A percentile compares a stretch with the other conserved stretches of the same genome.
phyloP scores from a whole-genome alignment of 2,113 vertebrate species.

The Cyprinus carpio region DNA sequence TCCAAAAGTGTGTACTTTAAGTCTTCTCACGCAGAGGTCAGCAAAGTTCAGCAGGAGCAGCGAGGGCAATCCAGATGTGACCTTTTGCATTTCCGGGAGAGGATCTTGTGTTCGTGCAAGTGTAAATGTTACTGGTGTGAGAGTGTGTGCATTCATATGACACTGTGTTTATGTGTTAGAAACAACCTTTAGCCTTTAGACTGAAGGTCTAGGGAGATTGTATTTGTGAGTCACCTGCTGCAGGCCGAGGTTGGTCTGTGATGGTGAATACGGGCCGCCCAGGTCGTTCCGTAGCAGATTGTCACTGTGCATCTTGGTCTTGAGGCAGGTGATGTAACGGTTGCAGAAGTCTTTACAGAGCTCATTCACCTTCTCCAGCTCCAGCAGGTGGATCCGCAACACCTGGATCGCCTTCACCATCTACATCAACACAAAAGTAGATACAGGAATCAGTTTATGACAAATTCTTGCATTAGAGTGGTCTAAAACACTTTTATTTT shows the following conservation, averaged over 20 bases:
- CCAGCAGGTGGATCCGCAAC: constrained; percentile 95
- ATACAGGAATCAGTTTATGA: neutral
- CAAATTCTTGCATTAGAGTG: no score
- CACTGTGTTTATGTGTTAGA: constrained; percentile 21
- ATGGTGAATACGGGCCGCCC: constrained; percentile 93
- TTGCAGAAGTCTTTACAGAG: constrained; percentile 99
- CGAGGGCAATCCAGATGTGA: constrained; percentile 33
- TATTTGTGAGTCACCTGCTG: constrained; percentile 75
- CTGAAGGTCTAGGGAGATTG: neutral
- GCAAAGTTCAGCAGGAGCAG: constrained; percentile 27
- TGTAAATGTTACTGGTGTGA: constrained; percentile 30
- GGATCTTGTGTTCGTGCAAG: neutral
- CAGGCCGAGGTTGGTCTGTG: constrained; percentile 90
- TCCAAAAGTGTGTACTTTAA: neutral
- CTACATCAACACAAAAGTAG: constrained; percentile 64
- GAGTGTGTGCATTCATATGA: constrained; percentile 2
- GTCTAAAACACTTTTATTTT: no score
- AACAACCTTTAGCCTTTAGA: constrained; percentile 3
- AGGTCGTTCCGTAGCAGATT: constrained; percentile 98
- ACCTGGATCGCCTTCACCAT: constrained; percentile 99
- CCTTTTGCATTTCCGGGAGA: constrained; percentile 25
- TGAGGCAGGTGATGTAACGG: constrained; percentile 98
- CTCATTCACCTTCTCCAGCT: constrained; percentile 98
- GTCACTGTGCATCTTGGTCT: constrained; percentile 99
- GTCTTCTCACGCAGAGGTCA: constrained; percentile 42